Evolutionary conservation across 2,113 vertebrate species (phyloP).

Genomic region (Camelus dromedarius): DNA sequence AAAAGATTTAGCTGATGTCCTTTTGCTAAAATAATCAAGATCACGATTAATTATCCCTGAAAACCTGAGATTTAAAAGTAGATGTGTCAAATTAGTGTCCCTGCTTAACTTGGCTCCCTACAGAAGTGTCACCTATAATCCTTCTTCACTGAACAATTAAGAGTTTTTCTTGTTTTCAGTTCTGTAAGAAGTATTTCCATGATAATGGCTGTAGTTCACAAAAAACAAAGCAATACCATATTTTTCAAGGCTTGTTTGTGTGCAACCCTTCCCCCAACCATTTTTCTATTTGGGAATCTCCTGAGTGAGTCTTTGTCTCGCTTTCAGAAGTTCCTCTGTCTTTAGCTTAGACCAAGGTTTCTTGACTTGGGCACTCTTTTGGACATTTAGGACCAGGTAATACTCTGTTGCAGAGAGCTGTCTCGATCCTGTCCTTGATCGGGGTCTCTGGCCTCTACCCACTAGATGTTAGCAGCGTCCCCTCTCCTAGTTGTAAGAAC

Average conservation of each 20-base stretch:
- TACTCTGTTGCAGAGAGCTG: not conserved
- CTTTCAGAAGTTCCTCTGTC: not conserved
- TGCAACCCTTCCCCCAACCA: fast-evolving
- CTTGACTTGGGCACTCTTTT: fast-evolving
- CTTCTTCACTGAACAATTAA: not conserved
- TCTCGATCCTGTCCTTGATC: not conserved
- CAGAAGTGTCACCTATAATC: not conserved
- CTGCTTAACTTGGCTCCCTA: not conserved
- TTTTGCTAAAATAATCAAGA: not conserved
- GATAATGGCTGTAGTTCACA: not conserved
- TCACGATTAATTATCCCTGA: not conserved
- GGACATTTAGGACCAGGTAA: not conserved
- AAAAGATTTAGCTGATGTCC: not conserved
- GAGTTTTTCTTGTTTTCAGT: not conserved
- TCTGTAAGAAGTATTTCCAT: not conserved
- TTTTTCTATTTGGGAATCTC: not conserved
- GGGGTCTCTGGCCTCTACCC: not conserved
- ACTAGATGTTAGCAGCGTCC: fast-evolving
- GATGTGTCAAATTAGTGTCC: not conserved
- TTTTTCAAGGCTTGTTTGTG: not conserved
- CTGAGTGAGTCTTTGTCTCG: not conserved
- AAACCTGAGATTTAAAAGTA: not conserved
- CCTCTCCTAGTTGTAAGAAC: not conserved
- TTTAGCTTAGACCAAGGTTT: not conserved
- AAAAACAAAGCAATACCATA: not conserved